Evolutionary conservation across 2,113 vertebrate genomes (phyloP), one percentile per base, ranked within the genome.

Genomic region (Thamnaconus septentrionalis): DNA sequence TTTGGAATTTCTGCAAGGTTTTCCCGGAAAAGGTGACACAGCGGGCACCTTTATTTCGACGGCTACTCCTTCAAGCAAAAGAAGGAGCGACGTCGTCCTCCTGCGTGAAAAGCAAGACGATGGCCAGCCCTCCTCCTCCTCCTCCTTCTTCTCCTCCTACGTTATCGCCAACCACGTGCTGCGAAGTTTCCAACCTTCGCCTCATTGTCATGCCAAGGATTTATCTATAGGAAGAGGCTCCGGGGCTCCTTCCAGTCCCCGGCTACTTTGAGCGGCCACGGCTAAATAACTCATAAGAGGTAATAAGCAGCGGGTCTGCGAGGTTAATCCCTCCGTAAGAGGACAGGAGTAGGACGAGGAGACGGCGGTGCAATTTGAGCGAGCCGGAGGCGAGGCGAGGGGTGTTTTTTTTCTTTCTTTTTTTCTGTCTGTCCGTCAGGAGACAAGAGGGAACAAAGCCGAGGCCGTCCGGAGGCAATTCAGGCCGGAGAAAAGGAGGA

Each of bases 401-500:
- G 18, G 18, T 31, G 18, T 31, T 31, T 31, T 31, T 31, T 31
- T 31, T 31, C 2, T 31, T 31, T 31, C 2, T 31, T 31, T 31
- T 31, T 31, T 31, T 31, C 79, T 73, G 64, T 63, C 59, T 52
- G 63, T 79, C 80, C 73, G 7, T 31, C 12, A 57, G 82, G 80
- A 84, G 72, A 64, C 63, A 8, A 56, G 64, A 56, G 43, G n/a
- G 52, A 70, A 56, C 55, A 71, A 82, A 76, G 73, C 74, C 18
- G 49, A 63, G 57, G 56, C 42, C 45, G 54, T 60, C 59, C 39
- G 46, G 51, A 75, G 60, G 67, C 61, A 59, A 75, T 80, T 71
- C 62, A 66, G 18, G 18, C 18, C 18, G 18, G 18, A 31, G 18
- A 31, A 31, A 31, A 31, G 18, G 18, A 31, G 18, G 18, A 31